A percentile compares a stretch with the other conserved stretches of the same genome.
phyloP scores from a whole-genome alignment of 2,797 vertebrate species.

The Sarcophilus harrisii region DNA sequence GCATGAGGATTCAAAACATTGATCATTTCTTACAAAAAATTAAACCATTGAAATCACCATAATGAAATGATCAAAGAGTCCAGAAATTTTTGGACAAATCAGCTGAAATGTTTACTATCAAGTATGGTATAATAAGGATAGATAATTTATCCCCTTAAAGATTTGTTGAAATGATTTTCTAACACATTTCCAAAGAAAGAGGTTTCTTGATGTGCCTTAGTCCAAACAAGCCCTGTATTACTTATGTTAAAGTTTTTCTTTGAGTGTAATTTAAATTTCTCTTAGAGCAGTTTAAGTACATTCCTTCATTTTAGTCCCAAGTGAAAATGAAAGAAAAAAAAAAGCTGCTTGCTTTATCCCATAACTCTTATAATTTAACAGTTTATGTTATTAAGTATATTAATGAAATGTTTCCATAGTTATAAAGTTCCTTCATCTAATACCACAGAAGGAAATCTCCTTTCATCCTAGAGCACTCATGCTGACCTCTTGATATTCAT shows the following conservation, averaged over 20 bases:
- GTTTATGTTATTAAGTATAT: slow-evolving; percentile 10
- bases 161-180: background rate
- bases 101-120: background rate
- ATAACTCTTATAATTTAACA: slow-evolving; percentile 21
- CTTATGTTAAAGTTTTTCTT: background rate
- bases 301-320: background rate
- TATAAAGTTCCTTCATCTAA: background rate
- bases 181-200: background rate
- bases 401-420: background rate
- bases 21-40: background rate
- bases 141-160: background rate
- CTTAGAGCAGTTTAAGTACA: background rate
- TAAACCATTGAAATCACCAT: background rate
- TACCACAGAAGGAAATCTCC: background rate
- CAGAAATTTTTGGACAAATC: background rate
- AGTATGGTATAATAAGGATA: background rate
- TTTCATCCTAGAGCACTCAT: background rate
- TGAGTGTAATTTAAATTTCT: background rate
- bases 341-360: background rate
- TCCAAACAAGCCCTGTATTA: background rate
- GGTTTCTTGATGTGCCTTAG: background rate
- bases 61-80: background rate
- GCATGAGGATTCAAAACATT: background rate
- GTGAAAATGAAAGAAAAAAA: background rate
- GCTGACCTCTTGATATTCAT: background rate